Evolutionary conservation across 2,888 invertebrate genomes (phyloP), one percentile per base, ranked within the genome.

Genomic region (Melanargia galathea): DNA sequence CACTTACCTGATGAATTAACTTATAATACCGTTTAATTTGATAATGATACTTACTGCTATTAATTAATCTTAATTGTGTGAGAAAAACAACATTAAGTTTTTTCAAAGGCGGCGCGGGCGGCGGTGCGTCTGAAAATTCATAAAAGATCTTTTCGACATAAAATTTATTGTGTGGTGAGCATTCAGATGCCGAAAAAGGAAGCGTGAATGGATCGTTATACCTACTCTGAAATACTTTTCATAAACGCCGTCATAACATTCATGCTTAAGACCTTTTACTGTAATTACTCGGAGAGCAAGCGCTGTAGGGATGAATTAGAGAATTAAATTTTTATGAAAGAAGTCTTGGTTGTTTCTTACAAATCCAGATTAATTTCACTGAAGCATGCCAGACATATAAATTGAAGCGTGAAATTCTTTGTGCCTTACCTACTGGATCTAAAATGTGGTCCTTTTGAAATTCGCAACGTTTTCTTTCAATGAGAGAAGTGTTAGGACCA

Each of bases 231-330:
- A 87, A 86, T 86, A 87, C 89, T 87, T 88, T 90, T 90, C 83
- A 90, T 90, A 90, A 90, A 81, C 87, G 80, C 87, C 87, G 86
- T 90, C 89, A 91, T 91, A 90, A 90, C 84, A 88, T 90, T 87
- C 83, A 81, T 85, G 87, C 81, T 86, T 84, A 89, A 89, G 90
- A 88, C 90, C 91, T 90, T 87, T 90, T 85, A 90, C 82, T 70
- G 87, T 90, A 90, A 91, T 91, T 90, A 89, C 88, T 68, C 75
- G 70, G 78, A 75, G 78, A 75, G 77, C 77, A 75, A 73, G 76
- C n/a, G n/a, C 77, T 72, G 74, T 72, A 74, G 82, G 84, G 83
- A 70, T 86, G 86, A 88, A 87, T 88, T 88, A 87, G 86, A 83
- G 77, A 85, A 89, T 89, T 87, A 86, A 83, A 84, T 81, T 81